Conservation (phyloP, 2,113 vertebrate species). For the Gorsachius goisagi region DNA sequence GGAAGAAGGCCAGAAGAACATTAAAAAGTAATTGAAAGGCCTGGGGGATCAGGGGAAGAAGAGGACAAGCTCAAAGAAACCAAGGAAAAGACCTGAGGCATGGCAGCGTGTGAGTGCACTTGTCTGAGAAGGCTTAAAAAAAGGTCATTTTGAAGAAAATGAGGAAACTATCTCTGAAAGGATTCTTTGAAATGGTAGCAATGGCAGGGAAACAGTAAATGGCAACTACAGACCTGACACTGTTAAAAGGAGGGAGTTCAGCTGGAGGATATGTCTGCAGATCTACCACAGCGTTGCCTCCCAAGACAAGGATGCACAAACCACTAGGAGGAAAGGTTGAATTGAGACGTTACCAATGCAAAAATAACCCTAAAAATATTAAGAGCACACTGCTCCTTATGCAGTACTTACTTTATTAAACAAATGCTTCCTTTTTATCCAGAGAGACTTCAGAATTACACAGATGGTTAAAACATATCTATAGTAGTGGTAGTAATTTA, state of each 20-base stretch:
- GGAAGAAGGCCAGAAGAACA: constrained; percentile 31
- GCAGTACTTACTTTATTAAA: neutral
- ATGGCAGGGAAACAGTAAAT: neutral
- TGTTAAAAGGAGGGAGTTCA: neutral
- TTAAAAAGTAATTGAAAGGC: constrained; percentile 46
- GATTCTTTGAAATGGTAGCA: constrained; percentile 4
- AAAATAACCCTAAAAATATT: neutral
- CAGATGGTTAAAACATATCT: constrained; percentile 54
- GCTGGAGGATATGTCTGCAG: neutral
- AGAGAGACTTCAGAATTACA: neutral
- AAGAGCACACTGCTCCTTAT: neutral
- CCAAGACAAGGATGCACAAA: neutral
- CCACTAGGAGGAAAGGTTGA: neutral
- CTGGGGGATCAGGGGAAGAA: neutral
- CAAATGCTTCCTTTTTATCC: neutral
- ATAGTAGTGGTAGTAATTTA: constrained; percentile 35
- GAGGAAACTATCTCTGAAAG: constrained; percentile 33
- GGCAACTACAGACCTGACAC: neutral
- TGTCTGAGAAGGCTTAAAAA: constrained; percentile 8
- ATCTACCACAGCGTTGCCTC: neutral
- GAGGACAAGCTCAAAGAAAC: constrained; percentile 29
- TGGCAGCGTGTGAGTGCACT: neutral
- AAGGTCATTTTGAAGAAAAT: neutral
- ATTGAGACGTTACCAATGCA: neutral
- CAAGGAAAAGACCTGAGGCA: constrained; percentile 20